Evolutionary conservation across 2,888 invertebrate species (phyloP).

Genomic region (Rapana venosa): DNA sequence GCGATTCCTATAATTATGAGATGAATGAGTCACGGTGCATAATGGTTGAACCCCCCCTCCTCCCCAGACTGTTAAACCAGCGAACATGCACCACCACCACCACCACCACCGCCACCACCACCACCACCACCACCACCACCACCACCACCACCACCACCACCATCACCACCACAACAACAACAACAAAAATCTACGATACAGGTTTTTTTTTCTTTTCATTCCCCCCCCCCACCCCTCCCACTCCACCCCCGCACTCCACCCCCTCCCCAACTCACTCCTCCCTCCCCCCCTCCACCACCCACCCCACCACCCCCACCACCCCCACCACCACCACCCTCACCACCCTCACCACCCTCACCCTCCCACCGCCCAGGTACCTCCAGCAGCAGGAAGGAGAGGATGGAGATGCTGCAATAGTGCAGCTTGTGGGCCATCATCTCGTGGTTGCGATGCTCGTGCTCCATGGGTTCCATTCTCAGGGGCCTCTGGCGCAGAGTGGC

Average conservation of each 20-base stretch:
- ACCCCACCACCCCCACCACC: no score
- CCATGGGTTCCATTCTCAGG: not conserved
- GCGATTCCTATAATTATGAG: no score
- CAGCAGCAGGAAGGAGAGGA: conserved; percentile 58
- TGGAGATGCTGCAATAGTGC: conserved; percentile 66
- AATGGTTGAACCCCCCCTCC: no score
- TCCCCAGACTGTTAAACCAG: no score
- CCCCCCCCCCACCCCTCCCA: no score
- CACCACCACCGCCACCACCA: not conserved
- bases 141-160: not conserved
- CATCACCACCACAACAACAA: no score
- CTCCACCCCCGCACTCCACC: no score
- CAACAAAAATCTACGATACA: no score
- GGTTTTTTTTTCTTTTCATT: no score
- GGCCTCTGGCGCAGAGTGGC: not conserved
- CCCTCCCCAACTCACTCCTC: no score
- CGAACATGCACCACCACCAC: not conserved
- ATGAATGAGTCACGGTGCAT: no score
- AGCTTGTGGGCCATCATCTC: conserved; percentile 65
- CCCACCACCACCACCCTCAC: not conserved
- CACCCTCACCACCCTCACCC: not conserved
- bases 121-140: conserved; percentile 4
- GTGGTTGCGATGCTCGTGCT: conserved; percentile 52
- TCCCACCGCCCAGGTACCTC: not conserved
- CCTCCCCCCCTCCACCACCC: no score